Base-by-base conservation (phyloP, 2,888 invertebrate species). In the Clostera curtula region DNA sequence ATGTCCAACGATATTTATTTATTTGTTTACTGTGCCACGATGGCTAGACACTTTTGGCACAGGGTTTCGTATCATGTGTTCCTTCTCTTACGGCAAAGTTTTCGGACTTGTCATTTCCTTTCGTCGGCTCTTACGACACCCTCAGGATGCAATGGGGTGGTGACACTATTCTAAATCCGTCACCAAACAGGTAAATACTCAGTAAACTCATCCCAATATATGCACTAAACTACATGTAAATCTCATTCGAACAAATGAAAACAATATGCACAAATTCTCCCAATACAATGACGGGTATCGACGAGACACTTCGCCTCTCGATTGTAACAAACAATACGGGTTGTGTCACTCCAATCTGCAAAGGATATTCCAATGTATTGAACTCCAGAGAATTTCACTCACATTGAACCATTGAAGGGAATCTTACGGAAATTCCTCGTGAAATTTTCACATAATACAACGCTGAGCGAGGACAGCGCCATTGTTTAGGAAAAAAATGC, bases 291-390 rank as follows among this genome's bases (percentile, higher is more conserved):
- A n/a, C n/a, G n/a, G n/a, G n/a, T n/a, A n/a, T n/a, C 55, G 51
- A 56, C 54, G 48, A 59, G 56, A 65, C 57, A 60, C 62, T 64
- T 64, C n/a, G 60, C 60, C 61, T 65, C 62, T 67, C 64, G 59
- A 62, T 56, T 67, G 60, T 65, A 63, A 74, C n/a, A n/a, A n/a
- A n/a, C 75, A 72, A 70, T 74, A 69, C 69, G 70, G 72, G 76
- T 75, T 79, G 75, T 70, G 68, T 72, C 74, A 67, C 71, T 72
- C 60, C 71, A 73, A 72, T 73, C 69, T 69, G 65, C 65, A 76
- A 74, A 74, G 69, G 70, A 75, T 75, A 74, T 76, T 65, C 64
- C 64, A 68, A 75, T 70, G 72, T 75, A 77, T 75, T 68, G 74
- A 74, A 70, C 64, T 62, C 59, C 43, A 43, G 64, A 66, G 64